Percentiles rank a stretch among this genome's conserved stretches.
Evolutionary conservation across 2,888 invertebrate genomes (phyloP).

Genomic region (Leucozona laternaria): DNA sequence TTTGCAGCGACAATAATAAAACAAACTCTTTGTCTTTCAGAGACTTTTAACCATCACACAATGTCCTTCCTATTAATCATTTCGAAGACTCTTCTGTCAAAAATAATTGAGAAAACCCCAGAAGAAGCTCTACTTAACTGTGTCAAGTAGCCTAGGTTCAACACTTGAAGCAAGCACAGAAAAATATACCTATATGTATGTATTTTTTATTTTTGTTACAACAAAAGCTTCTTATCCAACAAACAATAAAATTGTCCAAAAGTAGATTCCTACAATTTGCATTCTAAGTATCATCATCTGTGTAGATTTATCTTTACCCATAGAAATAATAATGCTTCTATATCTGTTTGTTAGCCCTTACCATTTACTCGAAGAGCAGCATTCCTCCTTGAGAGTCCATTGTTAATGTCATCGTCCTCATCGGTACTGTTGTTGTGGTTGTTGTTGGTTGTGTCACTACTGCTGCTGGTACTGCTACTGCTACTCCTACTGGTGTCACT

Average conservation of each 20-base stretch:
- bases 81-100: slow-evolving; percentile 27
- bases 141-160: slow-evolving; percentile 50
- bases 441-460: slow-evolving; percentile 72
- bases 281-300: slow-evolving; percentile 25
- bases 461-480: slow-evolving; percentile 44
- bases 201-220: not conserved
- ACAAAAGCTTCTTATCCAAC: slow-evolving; percentile 37
- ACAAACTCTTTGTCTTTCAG: not conserved
- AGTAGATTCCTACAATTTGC: slow-evolving; percentile 39
- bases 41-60: slow-evolving; percentile 36
- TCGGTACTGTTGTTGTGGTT: slow-evolving; percentile 66
- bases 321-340: slow-evolving; percentile 20
- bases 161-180: not conserved
- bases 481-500: slow-evolving; percentile 65
- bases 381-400: slow-evolving; percentile 66
- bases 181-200: too few relatives aligned
- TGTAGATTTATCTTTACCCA: not conserved
- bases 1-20: not conserved
- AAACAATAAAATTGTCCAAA: slow-evolving; percentile 46
- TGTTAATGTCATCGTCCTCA: slow-evolving; percentile 72
- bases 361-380: slow-evolving; percentile 74
- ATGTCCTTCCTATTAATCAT: slow-evolving; percentile 49
- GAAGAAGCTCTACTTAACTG: slow-evolving; percentile 32
- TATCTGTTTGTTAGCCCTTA: slow-evolving; percentile 40
- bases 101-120: slow-evolving; percentile 45